Base-by-base conservation (phyloP, 2,888 invertebrate genomes). In the Syritta pipiens region DNA sequence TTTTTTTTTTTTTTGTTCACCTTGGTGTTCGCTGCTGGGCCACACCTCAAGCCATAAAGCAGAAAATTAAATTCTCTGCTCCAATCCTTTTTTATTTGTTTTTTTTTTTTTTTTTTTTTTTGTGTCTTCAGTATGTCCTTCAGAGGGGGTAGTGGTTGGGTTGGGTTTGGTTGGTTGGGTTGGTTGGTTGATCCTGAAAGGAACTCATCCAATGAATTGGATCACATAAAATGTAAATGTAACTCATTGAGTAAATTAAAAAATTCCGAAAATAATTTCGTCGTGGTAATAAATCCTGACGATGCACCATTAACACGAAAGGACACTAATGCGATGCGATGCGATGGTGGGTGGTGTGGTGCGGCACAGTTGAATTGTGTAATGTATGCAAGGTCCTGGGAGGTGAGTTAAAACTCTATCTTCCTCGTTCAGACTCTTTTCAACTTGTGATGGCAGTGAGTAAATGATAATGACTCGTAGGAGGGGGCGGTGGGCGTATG, bases 231-330 rank as follows among this genome's bases (percentile, higher is more conserved):
- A 81, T 81, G 81, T 75, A 75, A 81, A 75, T 81, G 81, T 75
- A 59, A 68, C 81, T 59, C 81, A 74, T 74, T 81, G 40, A 53
- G 81, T 75, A 75, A 69, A 81, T 75, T 75, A 65, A 81, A 81
- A 81, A 81, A 75, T 81, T 79, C 79, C 81, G 28, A 69, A 81
- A 81, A 81, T 81, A 75, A 75, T 75, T 69, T 65, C 68, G 59
- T 63, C 59, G 37, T 75, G 69, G 74, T 69, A 81, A 68, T 75
- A 81, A 81, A 81, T 81, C 63, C 63, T 75, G 62, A 79, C 51
- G 62, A 59, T 75, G 81, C 75, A 75, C 53, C 75, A 81, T 69
- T 75, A 63, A 81, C 75, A 68, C 63, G 75, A 75, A 63, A 53
- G 65, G 55, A 69, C 69, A 65, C 75, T 63, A 68, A 74, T 74